These are phyloP conservation scores for Charina bottae DNA, from an alignment of 2,113 vertebrate genomes.

Conservation along the genomic window DNA sequence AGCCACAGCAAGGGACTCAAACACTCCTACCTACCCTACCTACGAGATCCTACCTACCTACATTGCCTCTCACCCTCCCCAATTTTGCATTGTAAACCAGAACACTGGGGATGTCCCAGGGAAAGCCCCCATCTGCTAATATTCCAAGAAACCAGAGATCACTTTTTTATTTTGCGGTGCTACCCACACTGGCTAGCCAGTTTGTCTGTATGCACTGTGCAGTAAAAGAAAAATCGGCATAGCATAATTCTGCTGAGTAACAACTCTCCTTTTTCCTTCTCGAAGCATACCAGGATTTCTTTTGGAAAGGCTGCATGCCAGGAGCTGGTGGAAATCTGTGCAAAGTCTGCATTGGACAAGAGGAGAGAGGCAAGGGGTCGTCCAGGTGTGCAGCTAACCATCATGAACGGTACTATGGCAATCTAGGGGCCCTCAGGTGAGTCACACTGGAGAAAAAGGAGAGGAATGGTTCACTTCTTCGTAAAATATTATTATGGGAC, in stretches of 20 bases:
- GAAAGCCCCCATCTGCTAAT: neutral
- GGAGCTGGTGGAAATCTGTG: constrained; percentile 83
- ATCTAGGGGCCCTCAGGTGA: constrained; percentile 88
- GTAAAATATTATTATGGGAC: neutral
- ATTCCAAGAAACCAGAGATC: neutral
- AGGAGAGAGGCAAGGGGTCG: constrained; percentile 76
- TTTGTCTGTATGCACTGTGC: neutral
- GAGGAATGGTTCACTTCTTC: neutral
- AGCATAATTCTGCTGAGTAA: constrained; percentile 15
- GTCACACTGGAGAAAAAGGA: neutral
- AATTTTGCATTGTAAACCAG: neutral
- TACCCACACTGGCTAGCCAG: neutral
- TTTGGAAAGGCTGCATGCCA: constrained; percentile 92
- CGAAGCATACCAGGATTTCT: constrained; percentile 80
- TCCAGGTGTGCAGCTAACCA: constrained; percentile 83
- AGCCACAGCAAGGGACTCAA: too few species aligned
- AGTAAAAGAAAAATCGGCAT: neutral
- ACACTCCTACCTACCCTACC: too few species aligned
- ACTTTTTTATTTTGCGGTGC: neutral
- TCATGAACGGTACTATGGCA: constrained; percentile 89
- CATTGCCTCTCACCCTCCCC: neutral
- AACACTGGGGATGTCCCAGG: too few species aligned
- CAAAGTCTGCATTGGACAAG: constrained; percentile 88
- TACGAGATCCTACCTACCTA: too few species aligned
- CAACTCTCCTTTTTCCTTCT: constrained; percentile 23